phyloP scores from a whole-genome alignment of 2,888 invertebrate species.

The Melitaea athalia region DNA sequence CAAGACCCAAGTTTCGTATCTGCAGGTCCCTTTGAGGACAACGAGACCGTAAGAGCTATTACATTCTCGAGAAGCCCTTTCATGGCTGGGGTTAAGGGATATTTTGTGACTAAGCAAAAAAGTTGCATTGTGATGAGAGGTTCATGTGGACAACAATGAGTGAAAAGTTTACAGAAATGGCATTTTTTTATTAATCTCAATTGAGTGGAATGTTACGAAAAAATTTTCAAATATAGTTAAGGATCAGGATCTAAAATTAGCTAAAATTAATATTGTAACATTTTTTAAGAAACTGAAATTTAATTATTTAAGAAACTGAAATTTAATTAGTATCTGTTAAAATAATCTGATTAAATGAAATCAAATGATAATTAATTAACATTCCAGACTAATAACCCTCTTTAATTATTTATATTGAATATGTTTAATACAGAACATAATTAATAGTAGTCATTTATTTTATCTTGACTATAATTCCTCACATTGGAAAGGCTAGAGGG shows the following conservation, averaged over 20 bases:
- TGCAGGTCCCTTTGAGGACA: conserved; percentile 2
- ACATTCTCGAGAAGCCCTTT: conserved; percentile 12
- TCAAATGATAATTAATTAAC: neutral
- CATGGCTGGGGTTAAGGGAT: conserved; percentile 16
- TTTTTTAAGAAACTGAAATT: no score
- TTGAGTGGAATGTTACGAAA: neutral
- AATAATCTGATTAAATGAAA: no score
- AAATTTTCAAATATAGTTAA: no score
- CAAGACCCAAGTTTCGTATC: conserved; percentile 3
- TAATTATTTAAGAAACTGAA: no score
- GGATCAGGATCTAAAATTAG: no score
- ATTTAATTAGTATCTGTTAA: no score
- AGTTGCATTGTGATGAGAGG: conserved; percentile 11
- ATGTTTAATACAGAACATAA: neutral
- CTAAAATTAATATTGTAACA: no score
- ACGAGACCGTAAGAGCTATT: conserved; percentile 12
- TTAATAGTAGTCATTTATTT: neutral
- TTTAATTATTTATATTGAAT: neutral
- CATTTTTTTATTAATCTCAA: neutral
- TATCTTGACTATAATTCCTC: neutral
- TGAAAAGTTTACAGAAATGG: conserved; percentile 2
- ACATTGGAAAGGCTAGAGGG: neutral
- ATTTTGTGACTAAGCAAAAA: conserved; percentile 26
- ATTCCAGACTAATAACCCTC: neutral
- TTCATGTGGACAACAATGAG: conserved; percentile 2